Conservation (phyloP, 2,888 invertebrate genomes). For the Lithophane semibrunnea region DNA sequence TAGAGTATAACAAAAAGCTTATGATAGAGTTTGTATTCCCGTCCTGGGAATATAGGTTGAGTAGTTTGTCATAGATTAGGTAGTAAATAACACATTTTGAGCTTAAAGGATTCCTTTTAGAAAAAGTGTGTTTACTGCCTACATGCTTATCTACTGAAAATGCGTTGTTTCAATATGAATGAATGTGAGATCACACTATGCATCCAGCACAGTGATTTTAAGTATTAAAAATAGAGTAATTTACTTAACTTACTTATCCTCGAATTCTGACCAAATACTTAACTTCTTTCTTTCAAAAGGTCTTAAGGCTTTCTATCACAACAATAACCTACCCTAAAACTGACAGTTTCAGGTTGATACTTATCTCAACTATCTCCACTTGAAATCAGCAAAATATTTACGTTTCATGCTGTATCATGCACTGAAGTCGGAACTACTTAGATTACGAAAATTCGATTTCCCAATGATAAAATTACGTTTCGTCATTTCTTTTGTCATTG, state of each 20-base stretch:
- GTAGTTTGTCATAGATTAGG: conserved; percentile 17
- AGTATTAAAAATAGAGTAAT: background rate
- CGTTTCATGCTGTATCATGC: background rate
- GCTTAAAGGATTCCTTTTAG: background rate
- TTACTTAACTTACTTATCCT: background rate
- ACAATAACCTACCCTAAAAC: background rate
- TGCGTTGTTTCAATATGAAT: background rate
- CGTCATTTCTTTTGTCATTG: conserved; percentile 15
- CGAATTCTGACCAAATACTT: background rate
- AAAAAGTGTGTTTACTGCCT: background rate
- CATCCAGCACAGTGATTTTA: background rate
- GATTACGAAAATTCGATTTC: conserved; percentile 15
- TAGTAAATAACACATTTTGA: background rate
- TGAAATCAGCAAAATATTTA: background rate
- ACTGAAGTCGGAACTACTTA: background rate
- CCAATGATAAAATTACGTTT: conserved; percentile 9
- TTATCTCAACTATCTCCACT: background rate
- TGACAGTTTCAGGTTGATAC: background rate
- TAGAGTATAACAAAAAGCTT: conserved; percentile 14
- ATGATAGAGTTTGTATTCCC: background rate
- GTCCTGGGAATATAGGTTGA: conserved; percentile 12
- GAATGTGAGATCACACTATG: too few relatives aligned
- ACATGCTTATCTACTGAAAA: too few relatives aligned
- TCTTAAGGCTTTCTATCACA: background rate
- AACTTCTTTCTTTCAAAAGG: background rate